Evolutionary conservation across 2,888 invertebrate species (phyloP).

Genomic region (Aplocera efformata): DNA sequence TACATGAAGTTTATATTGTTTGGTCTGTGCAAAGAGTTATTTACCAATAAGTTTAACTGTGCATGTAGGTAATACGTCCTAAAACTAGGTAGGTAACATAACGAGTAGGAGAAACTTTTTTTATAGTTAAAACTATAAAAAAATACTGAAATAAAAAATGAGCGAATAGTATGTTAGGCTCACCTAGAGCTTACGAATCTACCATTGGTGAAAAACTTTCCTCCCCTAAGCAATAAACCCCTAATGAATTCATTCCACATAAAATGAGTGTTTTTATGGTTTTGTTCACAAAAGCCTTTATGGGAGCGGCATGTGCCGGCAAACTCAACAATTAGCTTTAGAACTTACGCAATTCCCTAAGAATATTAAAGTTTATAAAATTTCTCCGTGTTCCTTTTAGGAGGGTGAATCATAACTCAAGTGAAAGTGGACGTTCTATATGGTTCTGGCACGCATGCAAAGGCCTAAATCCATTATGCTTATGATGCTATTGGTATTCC

Average conservation of each 20-base stretch:
- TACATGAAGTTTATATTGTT: no score
- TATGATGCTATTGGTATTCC: slow-evolving; percentile 60
- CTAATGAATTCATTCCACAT: slow-evolving; percentile 17
- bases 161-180: no score
- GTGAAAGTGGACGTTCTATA: slow-evolving; percentile 55
- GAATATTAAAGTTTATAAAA: slow-evolving; percentile 33
- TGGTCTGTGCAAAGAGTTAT: no score
- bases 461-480: slow-evolving; percentile 53
- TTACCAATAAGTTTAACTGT: no score
- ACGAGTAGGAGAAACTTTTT: no score
- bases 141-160: no score
- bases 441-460: slow-evolving; percentile 39
- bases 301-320: slow-evolving; percentile 5
- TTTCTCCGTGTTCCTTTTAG: slow-evolving; percentile 36
- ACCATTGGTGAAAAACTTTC: no score
- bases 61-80: no score
- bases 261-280: slow-evolving; percentile 15
- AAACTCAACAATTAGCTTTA: slow-evolving; percentile 5
- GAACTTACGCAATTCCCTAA: slow-evolving; percentile 21
- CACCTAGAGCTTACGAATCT: no score
- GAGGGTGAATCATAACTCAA: slow-evolving; percentile 41
- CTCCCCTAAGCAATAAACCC: slow-evolving; percentile 13
- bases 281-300: slow-evolving; percentile 8
- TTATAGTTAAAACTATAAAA: no score
- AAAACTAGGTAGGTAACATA: no score